These are phyloP conservation scores for Tinamus major DNA, from an alignment of 2,797 vertebrate species.

Conservation along the genomic window DNA sequence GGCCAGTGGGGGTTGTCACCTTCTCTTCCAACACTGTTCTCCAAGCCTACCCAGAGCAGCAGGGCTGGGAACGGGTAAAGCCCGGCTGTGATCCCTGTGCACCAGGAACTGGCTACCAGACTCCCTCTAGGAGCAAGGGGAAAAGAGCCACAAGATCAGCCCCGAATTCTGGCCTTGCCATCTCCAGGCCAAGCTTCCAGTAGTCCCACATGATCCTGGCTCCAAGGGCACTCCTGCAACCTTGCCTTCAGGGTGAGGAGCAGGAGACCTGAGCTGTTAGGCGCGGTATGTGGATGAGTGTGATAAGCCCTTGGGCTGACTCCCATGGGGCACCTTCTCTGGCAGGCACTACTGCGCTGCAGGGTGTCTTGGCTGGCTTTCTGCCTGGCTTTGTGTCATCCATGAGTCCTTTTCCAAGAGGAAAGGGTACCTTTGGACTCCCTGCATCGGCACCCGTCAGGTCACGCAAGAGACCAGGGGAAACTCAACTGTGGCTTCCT, in stretches of 20 bases:
- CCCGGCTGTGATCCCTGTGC: neutral
- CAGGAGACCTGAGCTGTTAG: neutral
- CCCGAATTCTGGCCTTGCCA: neutral
- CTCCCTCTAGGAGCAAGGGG: neutral
- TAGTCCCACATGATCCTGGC: no score
- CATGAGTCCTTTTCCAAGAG: neutral
- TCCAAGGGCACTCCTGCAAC: accelerated
- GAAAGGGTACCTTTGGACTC: neutral
- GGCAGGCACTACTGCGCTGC: neutral
- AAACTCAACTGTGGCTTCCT: neutral
- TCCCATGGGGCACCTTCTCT: neutral
- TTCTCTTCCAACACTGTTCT: accelerated
- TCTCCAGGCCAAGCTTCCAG: neutral
- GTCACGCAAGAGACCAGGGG: neutral
- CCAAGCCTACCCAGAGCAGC: neutral
- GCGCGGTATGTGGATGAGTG: neutral
- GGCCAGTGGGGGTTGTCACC: neutral
- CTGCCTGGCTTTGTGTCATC: accelerated
- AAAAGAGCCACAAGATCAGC: neutral
- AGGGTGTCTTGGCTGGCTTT: neutral
- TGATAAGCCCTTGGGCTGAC: neutral
- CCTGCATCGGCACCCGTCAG: neutral
- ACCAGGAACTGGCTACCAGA: accelerated
- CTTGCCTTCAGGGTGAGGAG: neutral
- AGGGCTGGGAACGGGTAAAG: neutral